These are phyloP conservation scores for Hirudinaria manillensis DNA, from an alignment of 2,888 invertebrate genomes.

Conservation along the genomic window DNA sequence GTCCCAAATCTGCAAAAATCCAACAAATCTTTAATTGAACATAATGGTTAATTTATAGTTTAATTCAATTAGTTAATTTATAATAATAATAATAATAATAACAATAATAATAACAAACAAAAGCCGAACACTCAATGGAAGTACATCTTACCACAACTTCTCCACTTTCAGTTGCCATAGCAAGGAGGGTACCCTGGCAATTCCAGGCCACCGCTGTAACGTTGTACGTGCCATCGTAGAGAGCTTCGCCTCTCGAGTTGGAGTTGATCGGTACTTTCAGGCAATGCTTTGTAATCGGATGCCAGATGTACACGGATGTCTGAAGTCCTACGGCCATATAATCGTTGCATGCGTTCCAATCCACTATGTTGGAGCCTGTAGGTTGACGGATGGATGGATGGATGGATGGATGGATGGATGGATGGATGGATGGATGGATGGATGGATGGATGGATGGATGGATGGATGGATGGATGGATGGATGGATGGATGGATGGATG, in stretches of 20 bases:
- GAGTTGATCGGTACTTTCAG: slow-evolving; percentile 4
- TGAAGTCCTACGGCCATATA: slow-evolving; percentile 23
- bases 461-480: slow-evolving; percentile 25
- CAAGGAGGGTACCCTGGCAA: neutral
- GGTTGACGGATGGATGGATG: slow-evolving; percentile 27
- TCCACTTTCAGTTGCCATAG: neutral
- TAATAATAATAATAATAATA: too few species aligned
- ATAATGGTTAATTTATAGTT: neutral
- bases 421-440: slow-evolving; percentile 28
- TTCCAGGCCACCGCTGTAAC: neutral
- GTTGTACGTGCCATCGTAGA: neutral
- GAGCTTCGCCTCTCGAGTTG: neutral
- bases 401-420: slow-evolving; percentile 25
- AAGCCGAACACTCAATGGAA: too few species aligned
- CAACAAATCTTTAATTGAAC: neutral
- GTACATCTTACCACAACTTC: neutral
- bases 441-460: slow-evolving; percentile 23
- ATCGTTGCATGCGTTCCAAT: neutral
- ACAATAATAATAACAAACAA: too few species aligned
- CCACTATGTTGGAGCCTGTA: slow-evolving; percentile 17
- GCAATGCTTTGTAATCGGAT: slow-evolving; percentile 24
- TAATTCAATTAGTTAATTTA: neutral
- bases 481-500: slow-evolving; percentile 24
- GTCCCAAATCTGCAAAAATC: neutral
- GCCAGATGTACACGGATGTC: slow-evolving; percentile 21